These are phyloP conservation scores for Solenopsis fugax DNA, from an alignment of 1,140 invertebrate species.

Conservation along the genomic window DNA sequence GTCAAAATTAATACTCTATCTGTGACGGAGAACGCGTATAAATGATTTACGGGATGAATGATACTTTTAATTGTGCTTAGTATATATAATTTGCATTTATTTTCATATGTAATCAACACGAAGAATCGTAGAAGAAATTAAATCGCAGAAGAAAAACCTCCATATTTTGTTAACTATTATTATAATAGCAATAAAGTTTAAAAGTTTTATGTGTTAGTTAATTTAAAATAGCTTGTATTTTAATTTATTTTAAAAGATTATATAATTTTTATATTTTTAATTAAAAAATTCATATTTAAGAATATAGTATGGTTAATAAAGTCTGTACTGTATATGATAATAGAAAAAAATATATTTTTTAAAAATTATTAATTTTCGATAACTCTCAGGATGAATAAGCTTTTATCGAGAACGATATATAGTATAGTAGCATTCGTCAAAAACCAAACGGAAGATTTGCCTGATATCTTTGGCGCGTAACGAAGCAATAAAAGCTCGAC, in stretches of 20 bases:
- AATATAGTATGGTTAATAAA: background rate
- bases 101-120: background rate
- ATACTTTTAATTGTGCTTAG: background rate
- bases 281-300: background rate
- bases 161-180: background rate
- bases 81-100: background rate
- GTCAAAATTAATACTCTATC: constrained; percentile 18
- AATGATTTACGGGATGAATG: background rate
- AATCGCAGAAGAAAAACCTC: too few relatives aligned
- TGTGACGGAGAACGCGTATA: too few relatives aligned
- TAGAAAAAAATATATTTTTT: constrained; percentile 7
- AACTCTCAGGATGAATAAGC: background rate
- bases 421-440: too few relatives aligned
- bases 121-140: background rate
- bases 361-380: background rate
- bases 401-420: too few relatives aligned
- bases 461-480: constrained; percentile 13
- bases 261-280: background rate
- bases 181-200: background rate
- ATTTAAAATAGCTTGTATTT: background rate
- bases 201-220: background rate
- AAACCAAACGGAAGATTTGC: too few relatives aligned
- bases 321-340: background rate
- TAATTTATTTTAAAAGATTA: background rate
- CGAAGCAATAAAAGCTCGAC: constrained; percentile 40